Base-by-base conservation (phyloP, 2,113 vertebrate genomes). In the Limanda limanda region DNA sequence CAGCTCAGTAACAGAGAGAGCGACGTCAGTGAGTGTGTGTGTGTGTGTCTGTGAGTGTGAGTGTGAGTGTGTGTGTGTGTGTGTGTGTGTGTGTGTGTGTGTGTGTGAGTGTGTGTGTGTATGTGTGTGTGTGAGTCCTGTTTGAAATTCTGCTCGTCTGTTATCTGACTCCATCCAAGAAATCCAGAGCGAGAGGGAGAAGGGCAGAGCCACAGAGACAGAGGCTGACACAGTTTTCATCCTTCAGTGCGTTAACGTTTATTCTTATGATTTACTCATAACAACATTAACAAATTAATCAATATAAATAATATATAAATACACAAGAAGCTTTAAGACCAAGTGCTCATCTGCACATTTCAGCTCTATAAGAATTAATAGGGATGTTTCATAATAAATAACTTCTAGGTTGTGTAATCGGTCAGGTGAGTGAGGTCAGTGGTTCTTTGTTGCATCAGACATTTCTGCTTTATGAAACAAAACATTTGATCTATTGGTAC, bases 131-230 rank as follows among this genome's bases (percentile, higher is more conserved):
- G 83, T 64, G 68, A 24, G 77, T 78, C 40, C 89, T 88, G 82
- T 78, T 86, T 92, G 86, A 88, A 84, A 88, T 89, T 89, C 87
- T 68, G 86, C 89, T 91, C 87, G 24, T 91, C 87, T 89, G 89
- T 88, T 81, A 85, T 85, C 72, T 11, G 79, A 87, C 89, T 91
- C 83, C 83, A 77, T 91, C 83, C 86, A 86, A 85, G 79, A 88
- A 84, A 84, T 83, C 76, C 79, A 76, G 68, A 76, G 76, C 27
- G 13, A 60, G 81, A 31, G 35, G 60, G 64, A 74, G 81, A 65
- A 48, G 20, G 56, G n/a, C 23, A 47, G 57, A 68, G 52, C 15
- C 27, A 55, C 48, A 52, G 10, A 24, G 21, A n/a, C 9, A 13
- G 51, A 21, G 20, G 27, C 20, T 20, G 35, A 37, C 4, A 42